Evolutionary conservation across 2,888 invertebrate species (phyloP).

Genomic region (Agrilus mali): DNA sequence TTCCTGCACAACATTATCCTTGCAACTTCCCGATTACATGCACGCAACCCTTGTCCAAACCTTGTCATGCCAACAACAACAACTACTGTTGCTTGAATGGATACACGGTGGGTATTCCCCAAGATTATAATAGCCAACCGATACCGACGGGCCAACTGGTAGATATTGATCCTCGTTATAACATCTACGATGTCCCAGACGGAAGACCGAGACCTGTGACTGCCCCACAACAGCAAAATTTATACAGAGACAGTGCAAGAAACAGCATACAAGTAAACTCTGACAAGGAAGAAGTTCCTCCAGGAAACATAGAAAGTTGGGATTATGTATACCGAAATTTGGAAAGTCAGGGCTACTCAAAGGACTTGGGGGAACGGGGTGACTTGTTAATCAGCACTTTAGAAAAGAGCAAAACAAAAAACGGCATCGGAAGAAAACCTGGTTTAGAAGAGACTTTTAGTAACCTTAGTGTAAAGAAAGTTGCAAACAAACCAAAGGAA

Average conservation of each 20-base stretch:
- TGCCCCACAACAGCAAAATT: no score
- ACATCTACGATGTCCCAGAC: slow-evolving; percentile 24
- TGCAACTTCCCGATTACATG: slow-evolving; percentile 17
- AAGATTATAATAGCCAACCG: slow-evolving; percentile 33
- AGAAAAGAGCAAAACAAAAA: slow-evolving; percentile 30
- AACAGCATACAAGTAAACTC: slow-evolving; percentile 13
- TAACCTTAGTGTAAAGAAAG: slow-evolving; percentile 38
- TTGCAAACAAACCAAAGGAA: slow-evolving; percentile 41
- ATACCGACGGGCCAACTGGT: slow-evolving; percentile 58
- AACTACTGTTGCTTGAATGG: slow-evolving; percentile 30
- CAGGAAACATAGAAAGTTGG: slow-evolving; percentile 58
- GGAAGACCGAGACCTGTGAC: slow-evolving; percentile 2
- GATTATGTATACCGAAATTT: slow-evolving; percentile 68
- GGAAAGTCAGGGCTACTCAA: slow-evolving; percentile 57
- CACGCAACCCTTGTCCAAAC: slow-evolving; percentile 16
- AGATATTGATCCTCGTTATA: slow-evolving; percentile 43
- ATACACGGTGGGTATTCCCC: slow-evolving; percentile 23
- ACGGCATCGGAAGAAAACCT: slow-evolving; percentile 30
- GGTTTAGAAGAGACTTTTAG: slow-evolving; percentile 45
- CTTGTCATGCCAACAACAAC: slow-evolving; percentile 26
- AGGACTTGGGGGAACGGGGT: slow-evolving; percentile 52
- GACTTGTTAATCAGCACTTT: slow-evolving; percentile 45
- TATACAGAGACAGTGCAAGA: slow-evolving; percentile 2
- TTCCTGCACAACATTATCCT: slow-evolving; percentile 15
- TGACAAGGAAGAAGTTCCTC: slow-evolving; percentile 46